A percentile compares a stretch with the other conserved stretches of the same genome.
These are phyloP conservation scores for Anabas testudineus DNA, from an alignment of 2,797 vertebrate genomes.

Conservation along the genomic window DNA sequence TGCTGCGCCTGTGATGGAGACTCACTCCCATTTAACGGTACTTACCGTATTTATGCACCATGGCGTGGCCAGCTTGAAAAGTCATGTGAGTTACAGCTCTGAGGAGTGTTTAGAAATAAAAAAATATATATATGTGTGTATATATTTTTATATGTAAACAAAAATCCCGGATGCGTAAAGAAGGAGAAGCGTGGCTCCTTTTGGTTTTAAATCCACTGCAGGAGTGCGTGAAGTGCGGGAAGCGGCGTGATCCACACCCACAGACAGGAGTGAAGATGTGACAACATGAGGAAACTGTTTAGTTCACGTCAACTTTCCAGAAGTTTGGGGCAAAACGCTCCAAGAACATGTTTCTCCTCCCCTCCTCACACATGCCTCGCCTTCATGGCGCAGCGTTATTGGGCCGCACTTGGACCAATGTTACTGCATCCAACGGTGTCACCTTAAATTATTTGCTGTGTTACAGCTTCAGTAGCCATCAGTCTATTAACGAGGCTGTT, in stretches of 20 bases:
- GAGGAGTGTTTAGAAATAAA: background rate
- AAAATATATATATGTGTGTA: too few relatives aligned
- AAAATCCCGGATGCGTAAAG: background rate
- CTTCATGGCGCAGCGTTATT: slow-evolving; percentile 19
- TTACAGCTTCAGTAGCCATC: background rate
- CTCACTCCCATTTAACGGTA: slow-evolving; percentile 47
- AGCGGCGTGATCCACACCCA: slow-evolving; percentile 44
- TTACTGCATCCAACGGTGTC: background rate
- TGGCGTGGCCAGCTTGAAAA: slow-evolving; percentile 57
- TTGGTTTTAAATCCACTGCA: slow-evolving; percentile 41
- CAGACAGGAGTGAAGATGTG: slow-evolving; percentile 24
- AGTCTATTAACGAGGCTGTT: background rate
- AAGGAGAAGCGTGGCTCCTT: slow-evolving; percentile 21
- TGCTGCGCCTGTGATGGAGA: slow-evolving; percentile 35
- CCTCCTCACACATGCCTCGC: slow-evolving; percentile 49
- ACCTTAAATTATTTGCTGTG: background rate
- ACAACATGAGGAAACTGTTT: slow-evolving; percentile 32
- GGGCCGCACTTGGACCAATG: background rate
- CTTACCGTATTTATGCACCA: slow-evolving; percentile 88
- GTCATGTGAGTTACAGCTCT: slow-evolving; percentile 31
- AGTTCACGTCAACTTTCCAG: slow-evolving; percentile 69
- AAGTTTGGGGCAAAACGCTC: slow-evolving; percentile 59
- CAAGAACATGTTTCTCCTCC: slow-evolving; percentile 59
- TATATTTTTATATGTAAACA: too few relatives aligned
- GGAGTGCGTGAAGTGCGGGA: too few relatives aligned